Evolutionary conservation across 1,140 invertebrate genomes (phyloP).

Genomic region (Pararge aegeria): DNA sequence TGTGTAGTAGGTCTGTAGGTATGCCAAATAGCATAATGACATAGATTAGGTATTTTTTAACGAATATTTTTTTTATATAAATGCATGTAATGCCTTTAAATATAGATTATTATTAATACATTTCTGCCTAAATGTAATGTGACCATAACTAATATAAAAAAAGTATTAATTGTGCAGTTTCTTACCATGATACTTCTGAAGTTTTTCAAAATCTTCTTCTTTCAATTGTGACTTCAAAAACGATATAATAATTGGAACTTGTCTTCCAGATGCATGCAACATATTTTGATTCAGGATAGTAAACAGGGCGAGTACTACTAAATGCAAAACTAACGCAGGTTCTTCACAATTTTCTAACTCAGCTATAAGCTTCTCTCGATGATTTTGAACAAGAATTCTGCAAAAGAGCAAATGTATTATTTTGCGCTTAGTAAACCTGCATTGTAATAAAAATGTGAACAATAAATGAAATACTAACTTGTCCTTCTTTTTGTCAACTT

Average conservation of each 20-base stretch:
- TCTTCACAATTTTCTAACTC: slow-evolving; percentile 88
- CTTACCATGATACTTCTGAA: slow-evolving; percentile 89
- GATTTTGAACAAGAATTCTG: slow-evolving; percentile 83
- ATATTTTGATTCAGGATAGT: slow-evolving; percentile 89
- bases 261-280: slow-evolving; percentile 94
- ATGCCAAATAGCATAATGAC: too few relatives aligned
- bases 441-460: too few relatives aligned
- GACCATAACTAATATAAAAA: too few relatives aligned
- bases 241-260: slow-evolving; percentile 89
- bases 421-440: slow-evolving; percentile 2
- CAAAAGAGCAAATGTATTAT: slow-evolving; percentile 28
- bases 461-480: slow-evolving; percentile 47
- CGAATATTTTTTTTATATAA: too few relatives aligned
- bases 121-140: too few relatives aligned
- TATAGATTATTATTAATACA: too few relatives aligned
- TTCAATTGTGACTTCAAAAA: slow-evolving; percentile 86
- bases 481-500: slow-evolving; percentile 80
- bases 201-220: slow-evolving; percentile 81
- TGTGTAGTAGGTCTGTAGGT: too few relatives aligned
- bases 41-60: too few relatives aligned
- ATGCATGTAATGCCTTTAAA: too few relatives aligned
- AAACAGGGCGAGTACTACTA: slow-evolving; percentile 90
- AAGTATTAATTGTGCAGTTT: slow-evolving; percentile 1
- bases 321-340: slow-evolving; percentile 91
- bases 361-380: slow-evolving; percentile 90